Percentiles rank a stretch among this genome's conserved stretches.
phyloP scores from a whole-genome alignment of 2,888 invertebrate genomes.

The Micropterix aruncella region DNA sequence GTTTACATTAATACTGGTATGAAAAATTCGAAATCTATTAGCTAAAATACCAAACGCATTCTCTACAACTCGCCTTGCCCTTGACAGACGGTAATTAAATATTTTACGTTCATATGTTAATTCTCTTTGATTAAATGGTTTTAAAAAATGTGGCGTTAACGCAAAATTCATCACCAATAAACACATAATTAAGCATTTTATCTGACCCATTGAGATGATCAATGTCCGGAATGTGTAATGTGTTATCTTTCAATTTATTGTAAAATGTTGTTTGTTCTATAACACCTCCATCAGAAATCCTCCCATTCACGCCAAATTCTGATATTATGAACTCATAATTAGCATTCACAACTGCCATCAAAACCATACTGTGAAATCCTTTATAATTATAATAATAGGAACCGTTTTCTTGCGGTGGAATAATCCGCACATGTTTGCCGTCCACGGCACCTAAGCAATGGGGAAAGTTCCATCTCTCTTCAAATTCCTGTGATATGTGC shows the following conservation, averaged over 20 bases:
- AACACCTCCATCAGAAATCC: background rate
- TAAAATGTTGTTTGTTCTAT: no score
- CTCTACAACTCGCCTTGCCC: no score
- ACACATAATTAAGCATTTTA: background rate
- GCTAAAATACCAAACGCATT: no score
- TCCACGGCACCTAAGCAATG: no score
- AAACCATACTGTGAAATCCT: background rate
- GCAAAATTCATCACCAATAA: background rate
- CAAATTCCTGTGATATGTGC: no score
- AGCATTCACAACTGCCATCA: slow-evolving; percentile 1
- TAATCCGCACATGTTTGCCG: background rate
- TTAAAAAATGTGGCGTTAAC: background rate
- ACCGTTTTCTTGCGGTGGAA: background rate
- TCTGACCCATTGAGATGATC: background rate
- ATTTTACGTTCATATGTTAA: no score
- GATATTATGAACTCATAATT: background rate
- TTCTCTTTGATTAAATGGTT: background rate
- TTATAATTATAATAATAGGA: background rate
- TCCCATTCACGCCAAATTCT: background rate
- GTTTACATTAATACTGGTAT: no score
- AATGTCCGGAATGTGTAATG: background rate
- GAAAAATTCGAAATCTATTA: no score
- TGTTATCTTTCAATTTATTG: background rate
- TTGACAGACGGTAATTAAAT: no score
- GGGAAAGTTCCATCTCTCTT: no score